phyloP scores from a whole-genome alignment of 2,113 vertebrate genomes.

The Syngnathus typhle region DNA sequence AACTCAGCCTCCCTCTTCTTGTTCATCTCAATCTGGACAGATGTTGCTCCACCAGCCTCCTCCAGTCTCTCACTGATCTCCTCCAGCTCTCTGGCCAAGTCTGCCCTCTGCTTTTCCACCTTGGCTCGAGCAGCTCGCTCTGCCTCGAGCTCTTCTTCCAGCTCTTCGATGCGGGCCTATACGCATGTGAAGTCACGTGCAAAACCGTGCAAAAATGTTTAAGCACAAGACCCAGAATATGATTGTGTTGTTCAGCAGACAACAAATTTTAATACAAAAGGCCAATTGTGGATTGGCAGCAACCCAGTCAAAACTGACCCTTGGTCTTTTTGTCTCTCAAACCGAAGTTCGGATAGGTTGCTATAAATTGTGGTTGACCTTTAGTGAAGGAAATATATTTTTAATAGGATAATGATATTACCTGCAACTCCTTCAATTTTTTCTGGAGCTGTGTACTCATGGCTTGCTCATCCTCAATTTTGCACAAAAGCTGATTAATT shows the following conservation, averaged over 20 bases:
- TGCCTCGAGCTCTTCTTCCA: constrained; percentile 78
- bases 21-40: constrained; percentile 65
- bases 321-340: too few species aligned
- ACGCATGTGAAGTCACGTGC: not conserved
- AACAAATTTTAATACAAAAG: too few species aligned
- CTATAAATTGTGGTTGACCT: not conserved
- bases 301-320: too few species aligned
- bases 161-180: constrained; percentile 72
- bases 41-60: constrained; percentile 61
- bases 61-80: constrained; percentile 62
- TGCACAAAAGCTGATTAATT: constrained; percentile 46
- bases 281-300: too few species aligned
- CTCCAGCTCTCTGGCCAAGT: constrained; percentile 55
- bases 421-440: constrained; percentile 64
- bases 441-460: constrained; percentile 54
- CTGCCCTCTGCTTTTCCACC: constrained; percentile 75
- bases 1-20: constrained; percentile 82
- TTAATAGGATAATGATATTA: constrained; percentile 4
- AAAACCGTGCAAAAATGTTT: not conserved
- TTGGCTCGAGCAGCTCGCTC: constrained; percentile 79
- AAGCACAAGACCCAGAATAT: not conserved
- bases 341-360: too few species aligned
- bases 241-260: not conserved
- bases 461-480: constrained; percentile 57
- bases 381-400: not conserved